Percentiles rank a stretch among this genome's conserved stretches.
These are phyloP conservation scores for Vicugna pacos DNA, from an alignment of 2,113 vertebrate species.

Conservation along the genomic window DNA sequence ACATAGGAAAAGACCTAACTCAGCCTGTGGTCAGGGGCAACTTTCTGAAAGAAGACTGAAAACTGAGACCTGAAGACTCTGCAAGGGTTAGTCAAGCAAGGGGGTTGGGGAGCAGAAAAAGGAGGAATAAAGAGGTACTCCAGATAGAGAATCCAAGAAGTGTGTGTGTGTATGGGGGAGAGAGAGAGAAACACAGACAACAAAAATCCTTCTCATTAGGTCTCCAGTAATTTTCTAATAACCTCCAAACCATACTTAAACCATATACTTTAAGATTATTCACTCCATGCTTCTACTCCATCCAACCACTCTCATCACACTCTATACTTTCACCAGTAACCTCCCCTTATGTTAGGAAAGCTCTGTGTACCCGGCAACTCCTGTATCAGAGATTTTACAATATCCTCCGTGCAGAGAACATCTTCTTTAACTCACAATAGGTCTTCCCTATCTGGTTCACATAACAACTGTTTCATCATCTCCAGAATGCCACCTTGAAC, in stretches of 20 bases:
- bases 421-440: not conserved
- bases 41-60: not conserved
- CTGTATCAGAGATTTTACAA: not conserved
- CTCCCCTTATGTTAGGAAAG: not conserved
- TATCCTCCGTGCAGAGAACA: not conserved
- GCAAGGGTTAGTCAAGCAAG: not conserved
- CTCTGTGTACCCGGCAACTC: not conserved
- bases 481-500: not conserved
- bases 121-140: not conserved
- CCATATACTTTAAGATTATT: not conserved
- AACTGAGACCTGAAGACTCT: not conserved
- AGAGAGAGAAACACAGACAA: not conserved
- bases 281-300: not conserved
- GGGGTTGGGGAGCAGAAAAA: not conserved
- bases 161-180: not conserved
- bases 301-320: not conserved
- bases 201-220: not conserved
- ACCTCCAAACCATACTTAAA: not conserved
- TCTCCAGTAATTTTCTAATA: not conserved
- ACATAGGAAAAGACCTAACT: not conserved
- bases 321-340: not conserved
- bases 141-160: not conserved
- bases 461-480: not conserved
- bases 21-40: not conserved
- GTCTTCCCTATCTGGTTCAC: not conserved